These are phyloP conservation scores for Brotula barbata DNA, from an alignment of 2,797 vertebrate species.

Conservation along the genomic window DNA sequence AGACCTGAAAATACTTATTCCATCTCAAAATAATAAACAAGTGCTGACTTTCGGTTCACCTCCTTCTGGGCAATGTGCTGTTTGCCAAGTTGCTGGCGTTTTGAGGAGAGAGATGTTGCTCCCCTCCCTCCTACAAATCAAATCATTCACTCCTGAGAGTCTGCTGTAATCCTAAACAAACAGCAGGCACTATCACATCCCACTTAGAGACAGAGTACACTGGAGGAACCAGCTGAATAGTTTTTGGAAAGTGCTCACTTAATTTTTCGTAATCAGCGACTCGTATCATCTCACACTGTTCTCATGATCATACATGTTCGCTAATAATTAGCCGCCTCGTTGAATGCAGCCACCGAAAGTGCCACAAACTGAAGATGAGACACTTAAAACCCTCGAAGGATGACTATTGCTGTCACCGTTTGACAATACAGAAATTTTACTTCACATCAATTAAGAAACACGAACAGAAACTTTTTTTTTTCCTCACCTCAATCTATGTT, in stretches of 20 bases:
- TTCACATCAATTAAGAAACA: neutral
- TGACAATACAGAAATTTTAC: neutral
- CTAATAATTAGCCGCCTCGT: conserved; percentile 35
- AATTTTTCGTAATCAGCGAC: conserved; percentile 35
- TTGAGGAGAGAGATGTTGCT: conserved; percentile 47
- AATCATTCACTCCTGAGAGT: conserved; percentile 50
- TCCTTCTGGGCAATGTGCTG: conserved; percentile 62
- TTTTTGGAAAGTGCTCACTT: conserved; percentile 37
- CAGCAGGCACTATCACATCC: conserved; percentile 49
- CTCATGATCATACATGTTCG: conserved; percentile 43
- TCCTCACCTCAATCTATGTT: conserved; percentile 14
- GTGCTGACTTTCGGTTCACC: conserved; percentile 52
- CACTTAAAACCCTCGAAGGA: conserved; percentile 6
- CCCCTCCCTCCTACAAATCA: conserved; percentile 59
- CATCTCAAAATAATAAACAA: conserved; percentile 63
- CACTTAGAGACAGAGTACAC: conserved; percentile 42
- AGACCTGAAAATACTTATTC: conserved; percentile 32
- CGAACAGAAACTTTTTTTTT: conserved; percentile 12
- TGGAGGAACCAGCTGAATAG: conserved; percentile 16
- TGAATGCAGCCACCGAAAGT: conserved; percentile 26
- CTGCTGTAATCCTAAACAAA: conserved; percentile 66
- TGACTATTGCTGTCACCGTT: conserved; percentile 1
- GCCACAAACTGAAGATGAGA: conserved; percentile 21
- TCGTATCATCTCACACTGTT: conserved; percentile 34
- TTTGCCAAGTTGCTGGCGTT: conserved; percentile 68